Base-by-base conservation (phyloP, 2,888 invertebrate species). In the Ichneumoninae sp. region DNA sequence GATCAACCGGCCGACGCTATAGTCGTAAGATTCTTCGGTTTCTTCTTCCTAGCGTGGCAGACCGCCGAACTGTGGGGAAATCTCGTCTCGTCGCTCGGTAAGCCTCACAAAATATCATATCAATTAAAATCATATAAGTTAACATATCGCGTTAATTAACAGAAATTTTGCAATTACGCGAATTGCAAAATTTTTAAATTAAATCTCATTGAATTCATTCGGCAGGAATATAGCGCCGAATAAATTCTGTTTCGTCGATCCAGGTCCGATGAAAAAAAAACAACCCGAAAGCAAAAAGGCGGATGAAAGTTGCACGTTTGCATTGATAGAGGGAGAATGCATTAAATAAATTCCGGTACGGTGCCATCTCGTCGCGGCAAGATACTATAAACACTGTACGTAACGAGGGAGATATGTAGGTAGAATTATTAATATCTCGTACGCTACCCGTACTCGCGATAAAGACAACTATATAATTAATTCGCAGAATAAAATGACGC, bases 21-120 rank as follows among this genome's bases (percentile, higher is more conserved):
- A 89, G 98, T 99, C 89, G 98, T 98, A 81, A 95, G 98, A 91
- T 99, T 99, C 95, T 99, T 99, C 94, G 99, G 99, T 65, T 97
- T 99, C 96, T 99, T 99, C 96, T 99, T 99, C 95, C 96, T 99
- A 90, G 97, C 99, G 88, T 99, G 99, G 97, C 99, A 99, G 94
- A 97, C 98, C 19, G 98, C 99, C 90, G 98, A 99, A 94, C 96
- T 99, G 69, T 98, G 98, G 97, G 99, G 99, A 92, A 99, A 99
- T 94, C 95, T 99, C 86, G 97, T 98, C 91, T 98, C 98, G n/a
- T 98, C 98, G 88, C 95, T 97, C 90, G 97, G 97, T 97, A 93
- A 96, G 96, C 95, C 52, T 16, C n/a, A 19, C 52, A 52, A 52
- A n/a, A 52, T 52, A 52, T 40, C 8, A 40, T 8, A 40, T 8